phyloP scores from a whole-genome alignment of 2,888 invertebrate species.

The Lasioglossum figueresi region DNA sequence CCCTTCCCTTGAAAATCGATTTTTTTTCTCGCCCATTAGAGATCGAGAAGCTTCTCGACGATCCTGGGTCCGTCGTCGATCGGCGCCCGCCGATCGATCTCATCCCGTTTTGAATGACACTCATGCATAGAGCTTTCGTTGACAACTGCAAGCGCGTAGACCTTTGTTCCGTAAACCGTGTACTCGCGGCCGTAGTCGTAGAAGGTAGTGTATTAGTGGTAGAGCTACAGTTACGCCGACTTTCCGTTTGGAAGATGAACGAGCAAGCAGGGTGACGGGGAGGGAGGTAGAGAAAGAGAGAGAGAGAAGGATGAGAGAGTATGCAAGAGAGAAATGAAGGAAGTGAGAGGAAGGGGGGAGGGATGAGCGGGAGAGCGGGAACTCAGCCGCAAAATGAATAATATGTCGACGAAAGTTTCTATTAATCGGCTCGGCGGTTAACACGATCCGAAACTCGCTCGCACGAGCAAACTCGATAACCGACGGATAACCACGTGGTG shows the following conservation, averaged over 20 bases:
- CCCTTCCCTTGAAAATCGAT: neutral
- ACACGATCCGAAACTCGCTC: neutral
- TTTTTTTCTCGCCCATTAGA: neutral
- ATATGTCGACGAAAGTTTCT: neutral
- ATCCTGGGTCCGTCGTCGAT: neutral
- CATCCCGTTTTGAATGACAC: slow-evolving; percentile 5
- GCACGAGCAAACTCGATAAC: neutral
- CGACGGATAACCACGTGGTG: neutral
- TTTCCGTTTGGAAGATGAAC: neutral
- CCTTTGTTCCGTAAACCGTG: slow-evolving; percentile 1
- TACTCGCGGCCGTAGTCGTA: slow-evolving; percentile 9
- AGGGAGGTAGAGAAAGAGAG: neutral
- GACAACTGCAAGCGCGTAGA: slow-evolving; percentile 13
- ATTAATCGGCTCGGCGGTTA: neutral
- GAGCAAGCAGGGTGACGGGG: neutral
- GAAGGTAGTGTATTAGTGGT: slow-evolving; percentile 14
- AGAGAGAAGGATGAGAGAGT: neutral
- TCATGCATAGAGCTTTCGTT: slow-evolving; percentile 16
- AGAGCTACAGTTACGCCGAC: neutral
- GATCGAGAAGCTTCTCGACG: neutral
- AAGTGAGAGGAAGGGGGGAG: neutral
- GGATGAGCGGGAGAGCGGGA: neutral
- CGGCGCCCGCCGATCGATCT: neutral
- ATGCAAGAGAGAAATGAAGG: neutral
- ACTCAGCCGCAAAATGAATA: neutral